A percentile compares a stretch with the other conserved stretches of the same genome.
Evolutionary conservation across 2,113 vertebrate genomes (phyloP).

Genomic region (Paramisgurnus dabryanus): DNA sequence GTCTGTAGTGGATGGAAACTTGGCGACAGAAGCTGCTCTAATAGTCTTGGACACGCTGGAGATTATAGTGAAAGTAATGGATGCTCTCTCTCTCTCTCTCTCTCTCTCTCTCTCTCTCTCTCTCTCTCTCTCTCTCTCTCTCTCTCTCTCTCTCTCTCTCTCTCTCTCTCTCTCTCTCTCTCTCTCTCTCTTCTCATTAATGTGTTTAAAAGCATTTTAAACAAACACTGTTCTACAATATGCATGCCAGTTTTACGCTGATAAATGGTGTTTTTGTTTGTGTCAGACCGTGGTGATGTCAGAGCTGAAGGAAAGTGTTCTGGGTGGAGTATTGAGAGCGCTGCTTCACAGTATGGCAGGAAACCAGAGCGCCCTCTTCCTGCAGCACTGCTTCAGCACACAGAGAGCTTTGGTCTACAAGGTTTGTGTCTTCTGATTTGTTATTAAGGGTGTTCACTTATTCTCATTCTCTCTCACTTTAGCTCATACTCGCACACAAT

Average conservation of each 20-base stretch:
- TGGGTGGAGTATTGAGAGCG: constrained; percentile 84
- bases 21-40: constrained; percentile 85
- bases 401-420: constrained; percentile 89
- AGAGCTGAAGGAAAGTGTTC: constrained; percentile 86
- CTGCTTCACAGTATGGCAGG: constrained; percentile 87
- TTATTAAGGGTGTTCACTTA: background rate
- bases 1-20: constrained; percentile 87
- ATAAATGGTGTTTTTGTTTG: background rate
- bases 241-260: too few species aligned
- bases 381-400: constrained; percentile 90
- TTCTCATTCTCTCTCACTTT: background rate
- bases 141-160: background rate
- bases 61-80: constrained; percentile 85
- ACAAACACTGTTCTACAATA: background rate
- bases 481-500: background rate
- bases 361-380: constrained; percentile 86
- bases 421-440: constrained; percentile 62
- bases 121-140: background rate
- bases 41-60: constrained; percentile 87
- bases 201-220: background rate
- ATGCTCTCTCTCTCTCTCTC: background rate
- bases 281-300: constrained; percentile 85
- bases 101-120: background rate
- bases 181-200: background rate
- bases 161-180: background rate